Conservation (phyloP, 2,888 invertebrate genomes). For the Timandra comae region DNA sequence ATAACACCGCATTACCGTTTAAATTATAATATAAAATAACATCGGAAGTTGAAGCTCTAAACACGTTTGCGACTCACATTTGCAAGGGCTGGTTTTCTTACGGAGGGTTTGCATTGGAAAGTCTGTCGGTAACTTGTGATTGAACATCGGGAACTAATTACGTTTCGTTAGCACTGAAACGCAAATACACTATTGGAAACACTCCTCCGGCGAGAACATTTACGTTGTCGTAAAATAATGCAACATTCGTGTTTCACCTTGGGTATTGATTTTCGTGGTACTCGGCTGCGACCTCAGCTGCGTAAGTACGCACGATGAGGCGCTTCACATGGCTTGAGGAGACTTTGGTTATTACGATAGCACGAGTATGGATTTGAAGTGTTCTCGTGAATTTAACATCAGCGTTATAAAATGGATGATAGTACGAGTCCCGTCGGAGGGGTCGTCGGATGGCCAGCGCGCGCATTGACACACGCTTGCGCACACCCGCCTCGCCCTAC, state of each 20-base stretch:
- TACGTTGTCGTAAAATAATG: slow-evolving; percentile 34
- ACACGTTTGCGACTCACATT: slow-evolving; percentile 84
- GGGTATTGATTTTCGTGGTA: slow-evolving; percentile 58
- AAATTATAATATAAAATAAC: slow-evolving; percentile 34
- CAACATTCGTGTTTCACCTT: slow-evolving; percentile 43
- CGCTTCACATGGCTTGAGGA: slow-evolving; percentile 27
- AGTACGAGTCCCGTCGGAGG: slow-evolving; percentile 21
- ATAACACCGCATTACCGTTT: slow-evolving; percentile 45
- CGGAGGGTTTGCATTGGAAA: slow-evolving; percentile 92
- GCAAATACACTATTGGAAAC: slow-evolving; percentile 57
- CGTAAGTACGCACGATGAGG: slow-evolving; percentile 23
- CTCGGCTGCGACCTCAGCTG: slow-evolving; percentile 29
- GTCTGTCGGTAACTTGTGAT: slow-evolving; percentile 76
- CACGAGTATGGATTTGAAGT: background rate
- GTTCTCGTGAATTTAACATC: slow-evolving; percentile 2
- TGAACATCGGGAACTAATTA: slow-evolving; percentile 66
- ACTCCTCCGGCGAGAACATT: slow-evolving; percentile 37
- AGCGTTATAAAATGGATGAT: slow-evolving; percentile 4
- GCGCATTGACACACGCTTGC: slow-evolving; percentile 19
- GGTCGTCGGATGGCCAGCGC: slow-evolving; percentile 17
- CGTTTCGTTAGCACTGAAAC: slow-evolving; percentile 58
- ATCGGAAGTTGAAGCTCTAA: slow-evolving; percentile 33
- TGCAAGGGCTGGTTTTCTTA: slow-evolving; percentile 95
- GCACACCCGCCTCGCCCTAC: slow-evolving; percentile 21
- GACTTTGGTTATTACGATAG: slow-evolving; percentile 11